These are phyloP conservation scores for Halyomorpha halys DNA, from an alignment of 1,140 invertebrate genomes.

Conservation along the genomic window DNA sequence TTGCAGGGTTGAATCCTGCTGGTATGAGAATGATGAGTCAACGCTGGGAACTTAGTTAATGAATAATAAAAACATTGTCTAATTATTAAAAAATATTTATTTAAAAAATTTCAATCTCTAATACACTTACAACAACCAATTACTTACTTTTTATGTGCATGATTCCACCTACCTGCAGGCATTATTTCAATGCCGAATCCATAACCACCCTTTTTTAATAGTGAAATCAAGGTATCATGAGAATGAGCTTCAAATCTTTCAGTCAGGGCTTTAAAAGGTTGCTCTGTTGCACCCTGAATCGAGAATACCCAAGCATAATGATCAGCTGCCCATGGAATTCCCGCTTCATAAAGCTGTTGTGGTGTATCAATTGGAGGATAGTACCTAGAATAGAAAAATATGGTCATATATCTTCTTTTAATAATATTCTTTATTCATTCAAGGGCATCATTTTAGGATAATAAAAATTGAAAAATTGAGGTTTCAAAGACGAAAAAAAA, in stretches of 20 bases:
- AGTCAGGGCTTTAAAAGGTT: slow-evolving; percentile 3
- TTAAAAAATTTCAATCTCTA: too few species aligned
- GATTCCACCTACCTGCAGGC: slow-evolving; percentile 12
- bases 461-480: too few species aligned
- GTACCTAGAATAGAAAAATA: slow-evolving; percentile 6
- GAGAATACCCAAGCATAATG: slow-evolving; percentile 48
- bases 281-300: slow-evolving; percentile 37
- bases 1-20: too few species aligned
- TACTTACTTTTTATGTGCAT: too few species aligned
- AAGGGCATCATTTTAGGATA: too few species aligned
- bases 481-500: too few species aligned
- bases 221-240: not conserved
- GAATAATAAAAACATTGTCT: too few species aligned
- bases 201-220: slow-evolving; percentile 18
- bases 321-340: slow-evolving; percentile 44
- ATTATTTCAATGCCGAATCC: slow-evolving; percentile 22
- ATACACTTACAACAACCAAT: too few species aligned
- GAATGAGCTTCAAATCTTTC: slow-evolving; percentile 17
- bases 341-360: slow-evolving; percentile 40
- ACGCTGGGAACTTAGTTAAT: too few species aligned
- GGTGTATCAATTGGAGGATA: slow-evolving; percentile 41
- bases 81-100: too few species aligned
- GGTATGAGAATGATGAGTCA: too few species aligned
- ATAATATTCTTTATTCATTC: too few species aligned
- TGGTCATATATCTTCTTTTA: not conserved